Evolutionary conservation across 2,797 vertebrate genomes (phyloP), one percentile per base, ranked within the genome.

Genomic region (Phataginus tricuspis): DNA sequence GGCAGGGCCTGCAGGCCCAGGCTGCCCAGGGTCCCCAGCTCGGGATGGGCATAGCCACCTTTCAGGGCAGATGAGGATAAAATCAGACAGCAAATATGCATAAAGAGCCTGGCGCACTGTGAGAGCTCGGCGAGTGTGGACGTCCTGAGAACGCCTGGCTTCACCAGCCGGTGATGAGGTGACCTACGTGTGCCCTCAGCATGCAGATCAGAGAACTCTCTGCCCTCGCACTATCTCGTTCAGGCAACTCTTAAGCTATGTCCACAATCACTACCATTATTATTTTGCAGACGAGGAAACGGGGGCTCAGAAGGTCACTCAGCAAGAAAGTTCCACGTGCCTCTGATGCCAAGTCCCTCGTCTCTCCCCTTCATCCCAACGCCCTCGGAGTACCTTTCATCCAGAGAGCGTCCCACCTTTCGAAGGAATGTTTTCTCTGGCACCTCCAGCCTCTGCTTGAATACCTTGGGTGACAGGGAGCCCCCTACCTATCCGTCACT

Each of bases 351-450:
- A 37, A 83, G 31, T 25, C 45, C 31, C 64, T 82, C 19, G 13
- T 83, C 31, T n/a, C 29, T 31, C 72, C 7, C 7, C 34, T 55
- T 14, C 55, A n/a, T 27, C 42, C 63, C 2, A 0, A 4, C 13
- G n/a, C 16, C 61, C 63, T 68, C 23, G 29, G n/a, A 64, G 4
- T 25, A 45, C 34, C 19, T 71, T 14, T 23, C 49, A 15, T 23
- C n/a, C 2, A 31, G 45, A 75, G 29, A 64, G 57, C 49, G 15
- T 4, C 55, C 34, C 51, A 16, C 31, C 2, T 57, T 68, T 53
- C 42, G 37, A 34, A 86, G 42, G 78, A 66, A 64, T 59, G 37
- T 91, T 63, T 71, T 34, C 72, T 63, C 45, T 89, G 74, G 57
- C 9, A 77, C 31, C 21, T 63, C 27, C 16, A 9, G 69, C 66